Conservation (phyloP, 37 sponge, comb jelly and placozoan genomes). For the Halisarca cf. caerulea region DNA sequence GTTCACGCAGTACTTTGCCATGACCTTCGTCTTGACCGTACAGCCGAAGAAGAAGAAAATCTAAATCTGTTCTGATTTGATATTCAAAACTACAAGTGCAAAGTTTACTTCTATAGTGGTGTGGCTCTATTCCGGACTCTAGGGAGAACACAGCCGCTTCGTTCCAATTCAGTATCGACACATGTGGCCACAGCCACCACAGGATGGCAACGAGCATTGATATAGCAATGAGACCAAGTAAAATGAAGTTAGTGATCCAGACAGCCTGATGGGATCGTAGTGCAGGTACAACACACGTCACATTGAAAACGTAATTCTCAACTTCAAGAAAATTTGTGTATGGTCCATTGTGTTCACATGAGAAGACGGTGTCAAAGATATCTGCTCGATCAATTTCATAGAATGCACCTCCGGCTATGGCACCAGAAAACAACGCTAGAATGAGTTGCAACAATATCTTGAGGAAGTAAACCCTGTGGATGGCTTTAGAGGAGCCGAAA, state of each 20-base stretch:
- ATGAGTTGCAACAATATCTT: not conserved
- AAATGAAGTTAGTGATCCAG: conserved; percentile 1
- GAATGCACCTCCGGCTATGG: not conserved
- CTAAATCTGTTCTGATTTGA: not conserved
- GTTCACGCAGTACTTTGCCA: not conserved
- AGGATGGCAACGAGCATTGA: not conserved
- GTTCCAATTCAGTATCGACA: not conserved
- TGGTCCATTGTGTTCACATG: not conserved
- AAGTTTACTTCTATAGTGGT: not conserved
- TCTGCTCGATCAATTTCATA: too few relatives aligned
- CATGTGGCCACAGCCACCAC: not conserved
- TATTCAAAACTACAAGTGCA: not conserved
- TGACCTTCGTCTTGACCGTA: not conserved
- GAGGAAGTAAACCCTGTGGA: not conserved
- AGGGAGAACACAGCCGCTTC: not conserved
- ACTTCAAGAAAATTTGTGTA: too few relatives aligned
- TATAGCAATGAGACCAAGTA: not conserved
- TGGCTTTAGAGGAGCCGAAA: not conserved
- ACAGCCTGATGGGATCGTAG: not conserved
- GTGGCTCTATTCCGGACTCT: not conserved
- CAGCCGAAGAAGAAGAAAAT: not conserved
- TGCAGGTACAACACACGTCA: not conserved
- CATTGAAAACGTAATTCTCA: not conserved
- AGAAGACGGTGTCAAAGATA: not conserved
- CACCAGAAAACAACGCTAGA: not conserved